Evolutionary conservation across 2,797 vertebrate species (phyloP), one percentile per base, ranked within the genome.

Genomic region (Betta splendens): DNA sequence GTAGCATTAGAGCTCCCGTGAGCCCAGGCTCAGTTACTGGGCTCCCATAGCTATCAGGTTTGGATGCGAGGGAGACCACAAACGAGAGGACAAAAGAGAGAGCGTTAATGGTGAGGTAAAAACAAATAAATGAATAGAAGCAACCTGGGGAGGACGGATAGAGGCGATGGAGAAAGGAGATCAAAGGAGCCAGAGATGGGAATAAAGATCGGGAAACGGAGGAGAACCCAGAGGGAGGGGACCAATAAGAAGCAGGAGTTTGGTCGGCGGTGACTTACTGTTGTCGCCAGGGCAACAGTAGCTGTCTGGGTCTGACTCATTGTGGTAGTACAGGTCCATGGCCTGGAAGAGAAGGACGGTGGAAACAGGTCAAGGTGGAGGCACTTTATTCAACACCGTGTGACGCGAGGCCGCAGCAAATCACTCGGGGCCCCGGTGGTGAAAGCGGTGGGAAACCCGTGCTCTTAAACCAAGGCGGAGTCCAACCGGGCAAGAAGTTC

Each of bases 271-370:
- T 74, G 84, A 87, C 91, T 92, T 88, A 93, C 92, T 80, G 86
- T 83, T 87, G 71, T 92, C 90, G 9, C 82, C 77, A 21, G 84
- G 80, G 81, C 90, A 92, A 83, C 91, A 85, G 80, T 89, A 92
- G 69, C 33, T 85, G 77, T 93, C 91, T 43, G 82, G 81, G 51
- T 91, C 91, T 59, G 89, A 86, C 67, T 92, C 89, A 72, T 82
- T 90, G 70, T 92, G 90, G 82, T 92, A 91, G 81, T 91, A 92
- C 52, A 93, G 77, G 79, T 93, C 91, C 91, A 93, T 92, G 1
- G 91, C 92, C 92, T 93, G 58, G 13, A 49, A 70, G 26, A 74
- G 21, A 79, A 81, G 79, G 18, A 73, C 28, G 20, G 48, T 57
- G 22, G 71, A n/a, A 66, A 64, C 13, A 1, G 35, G 64, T 22